Base-by-base conservation (phyloP, 1,140 invertebrate species). In the Ladona fulva region DNA sequence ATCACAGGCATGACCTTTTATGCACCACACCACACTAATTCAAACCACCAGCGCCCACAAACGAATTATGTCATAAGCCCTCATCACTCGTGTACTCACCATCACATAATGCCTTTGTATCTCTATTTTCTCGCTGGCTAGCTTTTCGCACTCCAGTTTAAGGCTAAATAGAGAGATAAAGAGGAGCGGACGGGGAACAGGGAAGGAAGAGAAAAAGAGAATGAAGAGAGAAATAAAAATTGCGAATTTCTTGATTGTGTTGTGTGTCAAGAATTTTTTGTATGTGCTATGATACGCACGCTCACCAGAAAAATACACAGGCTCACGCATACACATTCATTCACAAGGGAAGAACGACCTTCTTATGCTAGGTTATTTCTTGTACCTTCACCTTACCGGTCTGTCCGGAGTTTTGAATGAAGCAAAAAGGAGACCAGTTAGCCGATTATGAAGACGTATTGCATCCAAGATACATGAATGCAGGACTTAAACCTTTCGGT, bases 41-140 rank as follows among this genome's bases (percentile, higher is more conserved):
- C 29, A 37, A 37, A 5, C 29, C 29, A 37, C 29, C 29, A 37
- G 10, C 74, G 22, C 22, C 22, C 74, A 14, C 12, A 24, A 11
- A 74, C 24, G 24, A 74, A 11, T 12, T n/a, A 3, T 24, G 25
- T 14, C 12, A 14, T 42, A 11, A 66, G 1, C n/a, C n/a, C 52
- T 66, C 16, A 5, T 6, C 52, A 66, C 52, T 16, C 73, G 78
- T 80, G 52, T 76, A 90, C 92, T 94, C 90, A 97, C 95, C 96
- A 98, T 98, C 82, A 97, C 96, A 89, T 97, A 98, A 91, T 98
- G 95, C 86, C 96, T 91, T 87, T 97, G 96, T 92, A 97, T 98
- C 90, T 98, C 96, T 81, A 95, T 97, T 91, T 99, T 99, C 87
- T 99, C 97, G 87, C 93, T 95, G 79, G 94, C 94, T 84, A 99